Evolutionary conservation across 2,888 invertebrate species (phyloP).

Genomic region (Platycnemis pennipes): DNA sequence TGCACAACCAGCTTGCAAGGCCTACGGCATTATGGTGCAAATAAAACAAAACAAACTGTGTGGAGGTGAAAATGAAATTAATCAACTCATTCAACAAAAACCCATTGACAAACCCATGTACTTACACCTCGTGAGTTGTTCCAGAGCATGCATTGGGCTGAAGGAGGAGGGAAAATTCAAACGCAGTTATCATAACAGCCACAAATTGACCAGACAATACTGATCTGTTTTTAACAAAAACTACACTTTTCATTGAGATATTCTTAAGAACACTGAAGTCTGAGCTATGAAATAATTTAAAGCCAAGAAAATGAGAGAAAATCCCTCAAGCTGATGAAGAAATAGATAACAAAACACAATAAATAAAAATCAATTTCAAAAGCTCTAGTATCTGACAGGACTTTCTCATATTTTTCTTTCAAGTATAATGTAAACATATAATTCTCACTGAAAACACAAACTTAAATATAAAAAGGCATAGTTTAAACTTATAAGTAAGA

Average conservation of each 20-base stretch:
- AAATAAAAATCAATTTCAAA: constrained; percentile 16
- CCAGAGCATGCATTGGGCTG: constrained; percentile 94
- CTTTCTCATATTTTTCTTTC: not conserved
- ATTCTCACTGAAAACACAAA: not conserved
- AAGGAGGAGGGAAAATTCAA: constrained; percentile 75
- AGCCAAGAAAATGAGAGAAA: constrained; percentile 37
- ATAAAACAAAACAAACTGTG: constrained; percentile 29
- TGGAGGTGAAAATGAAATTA: constrained; percentile 57
- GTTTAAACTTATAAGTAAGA: constrained; percentile 41
- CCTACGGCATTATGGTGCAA: constrained; percentile 34
- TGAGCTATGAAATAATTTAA: not conserved
- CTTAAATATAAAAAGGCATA: constrained; percentile 28
- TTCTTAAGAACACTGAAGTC: constrained; percentile 14
- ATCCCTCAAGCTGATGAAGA: constrained; percentile 3
- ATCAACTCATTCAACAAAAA: constrained; percentile 70
- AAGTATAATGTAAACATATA: not conserved
- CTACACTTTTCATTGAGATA: constrained; percentile 29
- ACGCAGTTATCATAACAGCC: constrained; percentile 72
- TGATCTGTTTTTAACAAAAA: constrained; percentile 48
- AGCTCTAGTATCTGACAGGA: not conserved
- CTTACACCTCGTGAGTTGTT: constrained; percentile 94
- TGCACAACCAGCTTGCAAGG: constrained; percentile 53
- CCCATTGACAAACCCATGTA: constrained; percentile 78
- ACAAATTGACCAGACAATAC: constrained; percentile 42
- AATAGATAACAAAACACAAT: constrained; percentile 6